A percentile compares a stretch with the other conserved stretches of the same genome.
phyloP scores from a whole-genome alignment of 2,888 invertebrate genomes.

The Sminthurides aquaticus region DNA sequence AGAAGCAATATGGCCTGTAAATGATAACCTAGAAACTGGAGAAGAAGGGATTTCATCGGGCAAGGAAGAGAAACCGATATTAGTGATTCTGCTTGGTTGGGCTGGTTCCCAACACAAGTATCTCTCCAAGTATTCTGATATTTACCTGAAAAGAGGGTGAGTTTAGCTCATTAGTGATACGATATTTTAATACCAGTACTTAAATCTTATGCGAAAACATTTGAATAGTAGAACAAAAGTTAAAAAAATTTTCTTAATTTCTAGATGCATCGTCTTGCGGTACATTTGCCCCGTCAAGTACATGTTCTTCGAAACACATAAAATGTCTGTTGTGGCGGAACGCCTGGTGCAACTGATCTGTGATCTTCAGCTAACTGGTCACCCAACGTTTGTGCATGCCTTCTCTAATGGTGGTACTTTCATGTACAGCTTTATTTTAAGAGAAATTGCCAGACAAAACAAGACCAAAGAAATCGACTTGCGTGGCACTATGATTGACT shows the following conservation, averaged over 20 bases:
- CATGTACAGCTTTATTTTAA: constrained; percentile 58
- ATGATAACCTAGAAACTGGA: neutral
- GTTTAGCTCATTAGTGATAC: neutral
- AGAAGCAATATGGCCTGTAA: constrained; percentile 8
- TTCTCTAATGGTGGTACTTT: constrained; percentile 71
- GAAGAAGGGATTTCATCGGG: constrained; percentile 5
- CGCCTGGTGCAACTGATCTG: constrained; percentile 29
- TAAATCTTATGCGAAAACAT: neutral
- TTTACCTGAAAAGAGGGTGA: constrained; percentile 69
- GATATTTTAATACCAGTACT: neutral
- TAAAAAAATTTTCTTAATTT: no score
- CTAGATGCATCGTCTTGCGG: constrained; percentile 62
- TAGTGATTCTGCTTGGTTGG: constrained; percentile 69
- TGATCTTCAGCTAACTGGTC: constrained; percentile 61
- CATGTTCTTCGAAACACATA: constrained; percentile 49
- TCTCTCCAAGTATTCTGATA: constrained; percentile 67
- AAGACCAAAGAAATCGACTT: constrained; percentile 47
- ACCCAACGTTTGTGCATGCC: constrained; percentile 65
- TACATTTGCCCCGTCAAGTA: constrained; percentile 63
- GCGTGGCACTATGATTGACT: constrained; percentile 63
- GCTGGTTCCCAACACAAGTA: constrained; percentile 71
- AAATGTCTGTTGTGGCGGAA: constrained; percentile 28
- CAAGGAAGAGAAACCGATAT: constrained; percentile 58
- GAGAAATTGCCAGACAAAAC: constrained; percentile 26
- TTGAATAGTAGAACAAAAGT: no score